Evolutionary conservation across 2,888 invertebrate species (phyloP).

Genomic region (Falcaria lacertinaria): DNA sequence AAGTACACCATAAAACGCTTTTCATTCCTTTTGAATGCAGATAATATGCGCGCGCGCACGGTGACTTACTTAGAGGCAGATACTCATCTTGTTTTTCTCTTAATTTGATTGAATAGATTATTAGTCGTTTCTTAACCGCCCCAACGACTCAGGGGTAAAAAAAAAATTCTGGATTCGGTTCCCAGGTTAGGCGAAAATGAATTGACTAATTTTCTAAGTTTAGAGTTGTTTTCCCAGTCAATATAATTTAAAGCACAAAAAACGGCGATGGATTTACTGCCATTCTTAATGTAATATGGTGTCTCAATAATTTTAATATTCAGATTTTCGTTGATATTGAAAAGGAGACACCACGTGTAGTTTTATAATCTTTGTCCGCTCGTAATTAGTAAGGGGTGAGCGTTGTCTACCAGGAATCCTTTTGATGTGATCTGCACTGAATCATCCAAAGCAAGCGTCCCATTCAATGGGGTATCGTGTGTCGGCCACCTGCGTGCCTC

Average conservation of each 20-base stretch:
- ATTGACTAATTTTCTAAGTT: too few relatives aligned
- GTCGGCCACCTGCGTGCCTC: conserved; percentile 72
- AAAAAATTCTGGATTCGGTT: too few relatives aligned
- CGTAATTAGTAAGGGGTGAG: conserved; percentile 73
- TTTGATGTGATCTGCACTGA: conserved; percentile 69
- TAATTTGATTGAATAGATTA: too few relatives aligned
- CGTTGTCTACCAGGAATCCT: conserved; percentile 74
- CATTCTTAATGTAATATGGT: too few relatives aligned
- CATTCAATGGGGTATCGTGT: conserved; percentile 74
- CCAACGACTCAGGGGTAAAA: too few relatives aligned
- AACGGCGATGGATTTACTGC: too few relatives aligned
- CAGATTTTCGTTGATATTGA: background rate
- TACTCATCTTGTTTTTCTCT: too few relatives aligned
- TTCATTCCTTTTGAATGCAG: conserved; percentile 71
- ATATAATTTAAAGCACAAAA: too few relatives aligned
- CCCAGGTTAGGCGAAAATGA: too few relatives aligned
- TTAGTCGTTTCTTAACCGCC: too few relatives aligned
- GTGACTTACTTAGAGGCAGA: conserved; percentile 39
- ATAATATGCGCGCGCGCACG: conserved; percentile 47
- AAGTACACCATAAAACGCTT: conserved; percentile 71
- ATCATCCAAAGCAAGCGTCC: conserved; percentile 42
- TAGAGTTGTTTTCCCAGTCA: too few relatives aligned
- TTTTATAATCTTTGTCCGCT: conserved; percentile 44
- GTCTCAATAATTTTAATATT: too few relatives aligned
- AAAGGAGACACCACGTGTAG: background rate